A percentile compares a stretch with the other conserved stretches of the same genome.
Evolutionary conservation across 2,797 vertebrate genomes (phyloP).

Genomic region (Lepus oiostolus): DNA sequence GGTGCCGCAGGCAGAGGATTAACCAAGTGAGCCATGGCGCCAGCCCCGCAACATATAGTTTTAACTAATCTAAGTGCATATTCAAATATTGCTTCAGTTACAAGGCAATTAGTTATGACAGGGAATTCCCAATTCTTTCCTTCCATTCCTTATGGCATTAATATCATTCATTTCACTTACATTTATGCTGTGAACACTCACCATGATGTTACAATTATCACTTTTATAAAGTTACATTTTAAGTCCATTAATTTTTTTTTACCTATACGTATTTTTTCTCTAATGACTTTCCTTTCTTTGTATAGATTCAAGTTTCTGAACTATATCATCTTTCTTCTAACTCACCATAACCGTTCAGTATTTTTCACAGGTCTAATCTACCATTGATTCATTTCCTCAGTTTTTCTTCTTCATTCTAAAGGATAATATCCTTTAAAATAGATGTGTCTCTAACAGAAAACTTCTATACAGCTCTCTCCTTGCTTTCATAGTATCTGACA

Average conservation of each 20-base stretch:
- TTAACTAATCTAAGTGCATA: background rate
- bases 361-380: background rate
- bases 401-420: background rate
- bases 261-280: background rate
- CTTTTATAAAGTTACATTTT: background rate
- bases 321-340: background rate
- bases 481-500: background rate
- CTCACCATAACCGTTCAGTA: background rate
- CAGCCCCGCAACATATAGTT: background rate
- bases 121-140: background rate
- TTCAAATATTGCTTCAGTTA: background rate
- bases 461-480: background rate
- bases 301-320: no score
- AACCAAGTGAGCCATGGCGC: no score
- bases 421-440: background rate
- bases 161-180: background rate
- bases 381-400: background rate
- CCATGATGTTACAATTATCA: background rate
- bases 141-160: background rate
- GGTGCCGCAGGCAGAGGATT: no score
- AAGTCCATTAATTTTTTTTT: background rate
- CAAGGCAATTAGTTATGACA: background rate
- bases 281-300: background rate
- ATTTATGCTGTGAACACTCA: background rate
- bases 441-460: background rate